phyloP scores from a whole-genome alignment of 2,888 invertebrate genomes.

The Corbicula japonica region DNA sequence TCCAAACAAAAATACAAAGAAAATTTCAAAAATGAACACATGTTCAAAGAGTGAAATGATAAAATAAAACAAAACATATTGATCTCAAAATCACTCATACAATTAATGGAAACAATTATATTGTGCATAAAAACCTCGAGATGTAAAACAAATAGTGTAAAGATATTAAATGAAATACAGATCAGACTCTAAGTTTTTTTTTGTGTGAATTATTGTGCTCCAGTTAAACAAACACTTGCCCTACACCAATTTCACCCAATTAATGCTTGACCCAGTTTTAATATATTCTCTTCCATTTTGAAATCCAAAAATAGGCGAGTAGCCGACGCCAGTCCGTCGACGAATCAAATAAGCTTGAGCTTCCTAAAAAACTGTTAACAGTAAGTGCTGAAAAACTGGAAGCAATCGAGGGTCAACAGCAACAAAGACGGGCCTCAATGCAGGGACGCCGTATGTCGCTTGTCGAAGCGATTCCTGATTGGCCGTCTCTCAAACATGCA shows the following conservation, averaged over 20 bases:
- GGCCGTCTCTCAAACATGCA: slow-evolving; percentile 91
- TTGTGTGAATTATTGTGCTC: too few species aligned
- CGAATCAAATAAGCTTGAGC: slow-evolving; percentile 71
- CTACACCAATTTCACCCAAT: too few species aligned
- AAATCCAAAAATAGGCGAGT: slow-evolving; percentile 48
- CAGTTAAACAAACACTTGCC: too few species aligned
- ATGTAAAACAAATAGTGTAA: too few species aligned
- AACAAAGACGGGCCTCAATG: slow-evolving; percentile 79
- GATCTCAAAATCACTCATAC: too few species aligned
- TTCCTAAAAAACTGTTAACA: slow-evolving; percentile 68
- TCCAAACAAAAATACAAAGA: too few species aligned
- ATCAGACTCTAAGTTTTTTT: slow-evolving; percentile 1
- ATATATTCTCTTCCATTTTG: slow-evolving; percentile 23
- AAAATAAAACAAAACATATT: too few species aligned
- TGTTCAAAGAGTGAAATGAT: too few species aligned
- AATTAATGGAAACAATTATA: too few species aligned
- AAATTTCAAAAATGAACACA: too few species aligned
- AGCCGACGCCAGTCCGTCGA: slow-evolving; percentile 78
- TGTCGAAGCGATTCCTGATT: slow-evolving; percentile 96
- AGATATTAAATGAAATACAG: slow-evolving; percentile 21
- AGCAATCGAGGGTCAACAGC: slow-evolving; percentile 73
- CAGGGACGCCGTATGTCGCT: slow-evolving; percentile 81
- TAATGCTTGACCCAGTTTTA: too few species aligned
- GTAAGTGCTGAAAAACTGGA: slow-evolving; percentile 81
- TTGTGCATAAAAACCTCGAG: too few species aligned